These are phyloP conservation scores for Uria aalge DNA, from an alignment of 2,113 vertebrate genomes.

Conservation along the genomic window DNA sequence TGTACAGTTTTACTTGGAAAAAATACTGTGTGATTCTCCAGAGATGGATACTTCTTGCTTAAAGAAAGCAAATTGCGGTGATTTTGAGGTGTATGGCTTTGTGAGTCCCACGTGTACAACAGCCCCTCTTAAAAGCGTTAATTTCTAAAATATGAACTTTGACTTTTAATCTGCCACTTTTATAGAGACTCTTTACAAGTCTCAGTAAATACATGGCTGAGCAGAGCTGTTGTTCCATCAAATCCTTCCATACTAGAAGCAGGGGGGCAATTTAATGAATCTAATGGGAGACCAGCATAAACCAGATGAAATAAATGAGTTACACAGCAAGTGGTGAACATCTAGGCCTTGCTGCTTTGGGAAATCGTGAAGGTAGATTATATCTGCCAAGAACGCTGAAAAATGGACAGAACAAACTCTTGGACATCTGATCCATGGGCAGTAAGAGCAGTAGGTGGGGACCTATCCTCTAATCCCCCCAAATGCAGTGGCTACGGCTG, in stretches of 20 bases:
- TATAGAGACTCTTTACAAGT: background rate
- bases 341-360: background rate
- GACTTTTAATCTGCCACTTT: background rate
- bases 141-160: background rate
- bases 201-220: background rate
- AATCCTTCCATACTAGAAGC: background rate
- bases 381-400: background rate
- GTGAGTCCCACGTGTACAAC: background rate
- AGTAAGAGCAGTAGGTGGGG: background rate
- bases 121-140: background rate
- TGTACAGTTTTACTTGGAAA: background rate
- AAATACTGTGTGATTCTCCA: background rate
- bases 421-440: background rate
- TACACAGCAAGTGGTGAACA: background rate
- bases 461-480: accelerated
- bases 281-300: background rate
- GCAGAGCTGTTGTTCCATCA: background rate
- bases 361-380: background rate
- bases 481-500: background rate
- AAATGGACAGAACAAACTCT: background rate
- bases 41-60: background rate
- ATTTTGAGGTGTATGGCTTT: background rate
- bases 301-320: background rate
- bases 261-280: background rate
- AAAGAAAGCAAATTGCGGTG: background rate